Conservation (phyloP, 1,140 invertebrate genomes). For the Dermatophagoides farinae region DNA sequence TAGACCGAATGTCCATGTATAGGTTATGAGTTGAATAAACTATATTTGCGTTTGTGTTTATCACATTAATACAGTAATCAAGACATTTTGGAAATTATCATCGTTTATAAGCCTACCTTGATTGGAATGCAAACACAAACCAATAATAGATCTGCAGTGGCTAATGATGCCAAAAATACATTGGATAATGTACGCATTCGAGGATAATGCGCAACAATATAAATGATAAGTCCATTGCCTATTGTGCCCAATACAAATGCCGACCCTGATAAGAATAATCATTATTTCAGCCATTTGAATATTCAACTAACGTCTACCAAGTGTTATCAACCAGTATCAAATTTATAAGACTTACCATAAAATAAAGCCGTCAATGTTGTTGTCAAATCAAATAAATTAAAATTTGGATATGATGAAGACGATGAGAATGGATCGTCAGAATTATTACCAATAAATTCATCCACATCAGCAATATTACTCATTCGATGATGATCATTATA, state of each 20-base stretch:
- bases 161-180: slow-evolving; percentile 44
- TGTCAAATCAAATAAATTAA: neutral
- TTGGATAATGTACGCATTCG: slow-evolving; percentile 43
- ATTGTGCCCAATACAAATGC: slow-evolving; percentile 1
- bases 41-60: slow-evolving; percentile 21
- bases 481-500: too few relatives aligned
- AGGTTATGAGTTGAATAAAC: slow-evolving; percentile 50
- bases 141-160: slow-evolving; percentile 45
- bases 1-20: slow-evolving; percentile 46
- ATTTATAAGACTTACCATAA: neutral
- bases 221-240: slow-evolving; percentile 38
- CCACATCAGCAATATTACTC: too few relatives aligned
- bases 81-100: neutral
- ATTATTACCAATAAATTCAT: too few relatives aligned
- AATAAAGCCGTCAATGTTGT: neutral
- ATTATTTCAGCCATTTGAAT: neutral
- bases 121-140: slow-evolving; percentile 50
- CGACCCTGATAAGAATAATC: neutral
- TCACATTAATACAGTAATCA: neutral
- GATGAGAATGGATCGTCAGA: too few relatives aligned
- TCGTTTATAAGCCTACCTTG: slow-evolving; percentile 35
- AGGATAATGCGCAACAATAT: slow-evolving; percentile 26
- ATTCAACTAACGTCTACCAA: neutral
- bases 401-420: too few relatives aligned
- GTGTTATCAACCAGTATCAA: neutral